phyloP scores from a whole-genome alignment of 1,140 invertebrate genomes.

The Apis florea region DNA sequence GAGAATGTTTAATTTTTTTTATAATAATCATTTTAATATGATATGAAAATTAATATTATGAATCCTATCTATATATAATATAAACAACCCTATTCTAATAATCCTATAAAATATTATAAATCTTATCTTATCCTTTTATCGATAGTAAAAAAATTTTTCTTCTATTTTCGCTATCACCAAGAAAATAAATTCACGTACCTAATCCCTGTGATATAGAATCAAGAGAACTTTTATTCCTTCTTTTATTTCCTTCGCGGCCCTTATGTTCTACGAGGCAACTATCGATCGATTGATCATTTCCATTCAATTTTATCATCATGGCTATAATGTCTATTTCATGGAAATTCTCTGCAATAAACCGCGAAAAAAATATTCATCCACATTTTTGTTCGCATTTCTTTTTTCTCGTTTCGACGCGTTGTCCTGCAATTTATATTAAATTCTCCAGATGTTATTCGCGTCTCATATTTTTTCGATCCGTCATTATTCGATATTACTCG shows the following conservation, averaged over 20 bases:
- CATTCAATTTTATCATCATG: background rate
- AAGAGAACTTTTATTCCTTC: too few relatives aligned
- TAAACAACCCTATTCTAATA: too few relatives aligned
- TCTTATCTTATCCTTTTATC: too few relatives aligned
- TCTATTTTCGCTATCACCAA: too few relatives aligned
- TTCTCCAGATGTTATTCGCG: slow-evolving; percentile 26
- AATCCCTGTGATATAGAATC: too few relatives aligned
- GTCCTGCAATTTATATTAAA: slow-evolving; percentile 30
- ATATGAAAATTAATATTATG: too few relatives aligned
- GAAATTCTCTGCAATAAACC: background rate
- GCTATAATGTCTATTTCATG: background rate
- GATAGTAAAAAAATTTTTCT: too few relatives aligned
- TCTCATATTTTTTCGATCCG: background rate
- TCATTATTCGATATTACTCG: slow-evolving; percentile 39
- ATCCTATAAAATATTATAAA: too few relatives aligned
- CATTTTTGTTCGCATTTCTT: background rate
- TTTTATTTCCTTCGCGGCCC: background rate
- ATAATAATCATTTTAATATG: too few relatives aligned
- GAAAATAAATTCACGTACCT: too few relatives aligned
- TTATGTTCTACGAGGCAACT: background rate
- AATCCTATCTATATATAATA: too few relatives aligned
- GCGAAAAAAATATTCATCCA: background rate
- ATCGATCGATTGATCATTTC: background rate
- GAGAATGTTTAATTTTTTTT: too few relatives aligned
- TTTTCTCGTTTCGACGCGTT: background rate